Conservation (phyloP, 2,888 invertebrate species). For the Argyra leucocephala region DNA sequence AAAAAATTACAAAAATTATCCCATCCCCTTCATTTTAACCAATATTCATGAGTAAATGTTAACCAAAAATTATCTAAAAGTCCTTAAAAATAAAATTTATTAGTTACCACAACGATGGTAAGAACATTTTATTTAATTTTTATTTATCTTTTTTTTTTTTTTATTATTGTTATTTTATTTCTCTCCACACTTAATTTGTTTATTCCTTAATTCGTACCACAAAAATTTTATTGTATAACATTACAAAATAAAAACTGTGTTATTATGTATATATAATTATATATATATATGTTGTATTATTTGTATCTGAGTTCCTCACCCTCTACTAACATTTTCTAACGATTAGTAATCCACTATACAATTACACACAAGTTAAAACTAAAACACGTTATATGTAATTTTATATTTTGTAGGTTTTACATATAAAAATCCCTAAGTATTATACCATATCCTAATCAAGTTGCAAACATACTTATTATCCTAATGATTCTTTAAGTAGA, state of each 20-base stretch:
- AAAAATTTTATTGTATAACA: too few species aligned
- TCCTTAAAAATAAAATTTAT: background rate
- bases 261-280: background rate
- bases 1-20: too few species aligned
- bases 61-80: slow-evolving; percentile 4
- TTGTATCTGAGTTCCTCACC: too few species aligned
- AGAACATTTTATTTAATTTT: background rate
- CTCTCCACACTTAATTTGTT: background rate
- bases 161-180: background rate
- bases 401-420: background rate
- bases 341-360: background rate
- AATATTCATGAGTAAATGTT: too few species aligned
- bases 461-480: background rate
- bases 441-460: background rate
- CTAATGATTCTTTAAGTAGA: background rate
- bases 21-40: too few species aligned
- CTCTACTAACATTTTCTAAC: background rate
- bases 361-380: background rate
- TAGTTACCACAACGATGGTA: background rate
- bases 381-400: background rate
- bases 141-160: too few species aligned
- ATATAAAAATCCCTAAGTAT: background rate
- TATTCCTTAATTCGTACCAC: too few species aligned
- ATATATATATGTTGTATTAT: too few species aligned
- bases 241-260: background rate